A percentile compares a stretch with the other conserved stretches of the same genome.
Evolutionary conservation across 2,888 invertebrate species (phyloP).

Genomic region (Meteorus colon): DNA sequence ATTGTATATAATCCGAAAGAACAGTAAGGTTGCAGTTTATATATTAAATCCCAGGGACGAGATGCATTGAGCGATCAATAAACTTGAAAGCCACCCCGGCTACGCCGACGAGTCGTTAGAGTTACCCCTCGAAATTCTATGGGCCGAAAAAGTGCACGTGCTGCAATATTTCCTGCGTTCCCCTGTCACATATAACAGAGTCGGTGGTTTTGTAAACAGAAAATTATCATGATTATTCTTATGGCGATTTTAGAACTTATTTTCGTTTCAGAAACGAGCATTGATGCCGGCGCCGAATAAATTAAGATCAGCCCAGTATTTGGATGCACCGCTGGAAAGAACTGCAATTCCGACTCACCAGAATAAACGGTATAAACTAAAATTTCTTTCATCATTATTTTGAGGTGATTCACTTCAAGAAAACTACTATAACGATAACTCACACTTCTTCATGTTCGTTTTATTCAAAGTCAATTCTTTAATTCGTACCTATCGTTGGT

Average conservation of each 20-base stretch:
- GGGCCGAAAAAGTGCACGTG: background rate
- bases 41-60: slow-evolving; percentile 35
- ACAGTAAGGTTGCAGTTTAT: slow-evolving; percentile 44
- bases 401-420: background rate
- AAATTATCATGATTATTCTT: no score
- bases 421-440: no score
- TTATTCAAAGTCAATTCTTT: no score
- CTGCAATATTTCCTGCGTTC: background rate
- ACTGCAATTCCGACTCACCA: slow-evolving; percentile 57
- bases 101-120: slow-evolving; percentile 13
- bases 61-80: slow-evolving; percentile 54
- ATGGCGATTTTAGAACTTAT: slow-evolving; percentile 12
- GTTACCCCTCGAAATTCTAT: slow-evolving; percentile 30
- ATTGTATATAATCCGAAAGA: background rate
- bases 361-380: slow-evolving; percentile 62
- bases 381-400: slow-evolving; percentile 34
- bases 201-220: no score
- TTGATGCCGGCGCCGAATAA: slow-evolving; percentile 59
- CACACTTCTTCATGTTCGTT: no score
- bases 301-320: slow-evolving; percentile 57
- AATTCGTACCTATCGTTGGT: no score
- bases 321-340: slow-evolving; percentile 61
- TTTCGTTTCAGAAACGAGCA: slow-evolving; percentile 59
- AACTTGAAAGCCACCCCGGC: slow-evolving; percentile 47
- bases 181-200: no score